A percentile compares a stretch with the other conserved stretches of the same genome.
Evolutionary conservation across 2,888 invertebrate species (phyloP).

Genomic region (Rhagophthalmus giganteus): DNA sequence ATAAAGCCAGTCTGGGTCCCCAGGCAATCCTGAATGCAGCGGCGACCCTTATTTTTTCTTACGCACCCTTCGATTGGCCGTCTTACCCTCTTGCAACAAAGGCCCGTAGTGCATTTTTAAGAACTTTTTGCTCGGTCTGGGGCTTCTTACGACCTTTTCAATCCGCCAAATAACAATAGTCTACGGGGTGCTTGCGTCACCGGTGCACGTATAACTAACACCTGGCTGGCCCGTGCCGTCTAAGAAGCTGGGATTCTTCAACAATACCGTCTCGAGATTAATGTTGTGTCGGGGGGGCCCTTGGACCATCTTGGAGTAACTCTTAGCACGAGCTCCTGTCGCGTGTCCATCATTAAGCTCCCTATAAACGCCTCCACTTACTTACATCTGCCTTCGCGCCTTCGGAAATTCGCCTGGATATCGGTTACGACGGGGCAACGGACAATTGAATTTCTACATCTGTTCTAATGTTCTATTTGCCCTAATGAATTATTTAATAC

Average conservation of each 20-base stretch:
- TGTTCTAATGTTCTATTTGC: conserved; percentile 4
- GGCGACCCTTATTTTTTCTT: conserved; percentile 36
- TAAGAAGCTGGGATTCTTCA: conserved; percentile 30
- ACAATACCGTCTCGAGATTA: conserved; percentile 35
- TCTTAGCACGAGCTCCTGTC: conserved; percentile 24
- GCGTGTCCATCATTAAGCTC: conserved; percentile 15
- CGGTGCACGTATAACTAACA: conserved; percentile 26
- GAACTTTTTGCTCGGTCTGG: conserved; percentile 33
- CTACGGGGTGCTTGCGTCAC: conserved; percentile 34
- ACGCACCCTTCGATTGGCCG: conserved; percentile 39
- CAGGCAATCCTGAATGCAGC: conserved; percentile 30
- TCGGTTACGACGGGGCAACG: conserved; percentile 14
- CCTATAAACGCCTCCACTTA: conserved; percentile 18
- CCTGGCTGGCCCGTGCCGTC: conserved; percentile 37
- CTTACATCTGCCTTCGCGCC: conserved; percentile 11
- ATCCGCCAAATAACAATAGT: conserved; percentile 29
- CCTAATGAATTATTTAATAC: conserved; percentile 6
- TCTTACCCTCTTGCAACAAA: conserved; percentile 35
- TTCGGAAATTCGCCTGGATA: conserved; percentile 24
- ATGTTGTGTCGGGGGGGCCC: conserved; percentile 13
- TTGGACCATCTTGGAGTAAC: conserved; percentile 21
- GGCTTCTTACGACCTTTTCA: conserved; percentile 32
- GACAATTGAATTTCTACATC: conserved; percentile 18
- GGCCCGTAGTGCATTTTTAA: conserved; percentile 30
- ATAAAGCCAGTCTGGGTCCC: conserved; percentile 35